Percentiles rank a stretch among this genome's conserved stretches.
These are phyloP conservation scores for Syngnathus acus DNA, from an alignment of 2,797 vertebrate species.

Conservation along the genomic window DNA sequence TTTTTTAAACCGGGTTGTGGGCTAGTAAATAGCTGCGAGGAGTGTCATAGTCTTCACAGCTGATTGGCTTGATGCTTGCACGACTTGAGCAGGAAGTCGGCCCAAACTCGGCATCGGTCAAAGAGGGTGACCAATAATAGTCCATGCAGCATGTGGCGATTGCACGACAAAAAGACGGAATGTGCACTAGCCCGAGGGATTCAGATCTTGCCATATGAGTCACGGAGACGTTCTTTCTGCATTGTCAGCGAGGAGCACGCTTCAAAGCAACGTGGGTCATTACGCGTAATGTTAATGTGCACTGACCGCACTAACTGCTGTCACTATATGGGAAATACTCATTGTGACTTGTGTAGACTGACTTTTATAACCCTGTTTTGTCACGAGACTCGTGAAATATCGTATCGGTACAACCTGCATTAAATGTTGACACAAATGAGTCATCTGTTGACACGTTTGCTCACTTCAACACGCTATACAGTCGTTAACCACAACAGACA, in stretches of 20 bases:
- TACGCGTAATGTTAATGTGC: conserved; percentile 29
- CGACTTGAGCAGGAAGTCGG: conserved; percentile 73
- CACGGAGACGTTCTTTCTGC: conserved; percentile 48
- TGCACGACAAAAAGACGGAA: conserved; percentile 41
- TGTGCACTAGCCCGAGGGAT: conserved; percentile 45
- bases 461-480: background rate
- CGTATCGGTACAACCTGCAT: background rate
- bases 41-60: conserved; percentile 71
- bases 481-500: background rate
- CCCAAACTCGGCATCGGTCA: conserved; percentile 15
- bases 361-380: background rate
- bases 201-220: conserved; percentile 44
- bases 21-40: conserved; percentile 73
- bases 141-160: conserved; percentile 25
- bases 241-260: conserved; percentile 38
- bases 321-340: background rate
- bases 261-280: conserved; percentile 28
- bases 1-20: conserved; percentile 65
- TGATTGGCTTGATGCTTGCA: conserved; percentile 70
- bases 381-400: background rate
- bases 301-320: conserved; percentile 10
- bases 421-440: background rate
- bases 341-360: background rate
- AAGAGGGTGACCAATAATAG: conserved; percentile 29
- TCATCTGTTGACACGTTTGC: background rate